Base-by-base conservation (phyloP, 2,797 vertebrate species). In the Lycodopsis pacificus region DNA sequence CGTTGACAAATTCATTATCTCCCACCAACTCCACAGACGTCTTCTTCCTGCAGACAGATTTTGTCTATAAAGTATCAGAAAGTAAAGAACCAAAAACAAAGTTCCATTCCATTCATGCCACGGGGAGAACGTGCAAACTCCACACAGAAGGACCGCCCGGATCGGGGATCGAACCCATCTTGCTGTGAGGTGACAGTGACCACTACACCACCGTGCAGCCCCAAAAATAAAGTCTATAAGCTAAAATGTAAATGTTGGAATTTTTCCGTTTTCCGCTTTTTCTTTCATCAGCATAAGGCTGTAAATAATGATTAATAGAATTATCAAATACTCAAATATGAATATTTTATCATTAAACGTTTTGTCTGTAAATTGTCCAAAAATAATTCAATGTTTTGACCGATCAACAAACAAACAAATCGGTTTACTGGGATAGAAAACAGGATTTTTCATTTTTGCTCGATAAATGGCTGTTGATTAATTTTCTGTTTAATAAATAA, bases 1-100 rank as follows among this genome's bases (percentile, higher is more conserved):
- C 81, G 3, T 90, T 85, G 5, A 22, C 61, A 0, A 25, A 17
- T 12, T 51, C n/a, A 12, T 22, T 27, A 9, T 30, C 54, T 30
- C 10, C 14, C 27, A 0, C 36, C 0, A 38, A 17, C n/a, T 66
- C 71, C 0, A 6, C 4, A 0, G 14, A 5, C 5, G 2, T 13
- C 5, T 6, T 49, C 22, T 1, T 30, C 14, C 76, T 86, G 73
- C 34, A 27, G 6, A 53, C 22, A 38, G 30, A 48, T 8, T 44
- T 42, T 32, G 38, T 70, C 54, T 6, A 3, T 22, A 11, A 59
- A 46, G 14, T 27, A 27, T 27, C 27, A 27, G 27, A 27, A 27
- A 27, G 27, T 7, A 27, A 38, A 14, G 17, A 44, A 42, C 58
- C 34, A 42, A 62, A 22, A 62, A 42, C 25, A n/a, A n/a, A n/a